Evolutionary conservation across 2,113 vertebrate genomes (phyloP), one percentile per base, ranked within the genome.

Genomic region (Zapornia atra): DNA sequence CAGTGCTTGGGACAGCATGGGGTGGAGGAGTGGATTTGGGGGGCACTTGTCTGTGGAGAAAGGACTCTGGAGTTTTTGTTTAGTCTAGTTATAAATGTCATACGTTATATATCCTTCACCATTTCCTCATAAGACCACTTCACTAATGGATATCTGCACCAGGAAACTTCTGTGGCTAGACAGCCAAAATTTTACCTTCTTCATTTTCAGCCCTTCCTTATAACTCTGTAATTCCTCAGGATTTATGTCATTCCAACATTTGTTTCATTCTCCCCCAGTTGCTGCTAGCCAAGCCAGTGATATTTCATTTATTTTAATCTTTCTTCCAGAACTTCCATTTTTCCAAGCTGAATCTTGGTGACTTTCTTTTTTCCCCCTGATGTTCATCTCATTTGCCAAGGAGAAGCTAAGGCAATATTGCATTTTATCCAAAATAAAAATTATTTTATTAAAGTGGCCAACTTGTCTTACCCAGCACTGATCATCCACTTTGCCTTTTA

Each of bases 231-330:
- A 96, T 95, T 97, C 95, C 86, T 92, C 89, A 89, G 94, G 93
- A 96, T 96, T 95, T 96, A 96, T 97, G 92, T 96, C 96, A 95
- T 95, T 96, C 77, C 94, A 96, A 89, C 92, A 95, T 94, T 96
- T 92, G 86, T 48, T 96, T 96, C 96, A 92, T 91, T 86, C 96
- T 88, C 56, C 86, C 93, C 46, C 70, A 57, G 69, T 60, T 88
- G 90, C 94, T 91, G 83, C 88, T 91, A 51, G 95, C 95, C 94
- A 96, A 95, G 92, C 69, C 95, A 95, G 92, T 78, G 93, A 96
- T 97, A 96, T 94, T 96, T 95, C 92, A 96, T 92, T 94, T 94
- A 93, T 96, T 96, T 94, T 96, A 97, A 96, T 96, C 94, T 93
- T 95, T 96, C 94, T 95, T 96, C 92, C 92, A 94, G 95, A 96